Evolutionary conservation across 2,113 vertebrate genomes (phyloP), one percentile per base, ranked within the genome.

Genomic region (Gadus chalcogrammus): DNA sequence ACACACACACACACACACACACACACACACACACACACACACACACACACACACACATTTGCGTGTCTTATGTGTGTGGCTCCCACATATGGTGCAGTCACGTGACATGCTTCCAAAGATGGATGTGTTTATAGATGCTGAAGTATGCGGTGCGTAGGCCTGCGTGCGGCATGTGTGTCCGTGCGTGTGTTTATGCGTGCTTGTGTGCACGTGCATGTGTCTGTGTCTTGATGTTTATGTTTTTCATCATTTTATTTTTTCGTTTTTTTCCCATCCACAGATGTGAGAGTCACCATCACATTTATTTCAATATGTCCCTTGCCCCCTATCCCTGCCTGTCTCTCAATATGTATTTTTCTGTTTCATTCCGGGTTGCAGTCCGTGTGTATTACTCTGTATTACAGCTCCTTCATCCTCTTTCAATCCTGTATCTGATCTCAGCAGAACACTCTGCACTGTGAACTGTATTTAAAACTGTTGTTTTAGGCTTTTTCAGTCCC

Each of bases 21-120:
- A 64, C 27, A 64, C 15, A 64, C 17, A 42, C 15, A 64, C 17
- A 42, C 35, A 65, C 16, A 38, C 31, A 65, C 16, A n/a, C 58
- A 28, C 60, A 68, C 38, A 65, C 64, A 69, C 58, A 28, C 60
- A 68, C 38, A 65, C 64, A 69, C 48, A 61, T 74, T 28, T 71
- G 55, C 18, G 69, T n/a, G 5, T 35, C 4, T 35, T 35, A 31
- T n/a, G 59, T 20, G 59, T 20, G 59, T 60, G 59, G 8, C n/a
- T 60, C 56, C n/a, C 56, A 59, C n/a, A n/a, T 59, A n/a, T 59
- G 3, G n/a, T 61, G 18, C 24, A 6, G 5, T 22, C 60, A 20
- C 8, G n/a, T 13, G 18, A 61, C 18, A 6, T 59, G 5, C 18
- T 18, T 61, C 60, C 60, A 22, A 22, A 22, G 60, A 22, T 61